A percentile compares a stretch with the other conserved stretches of the same genome.
Evolutionary conservation across 2,888 invertebrate genomes (phyloP).

Genomic region (Sicus ferrugineus): DNA sequence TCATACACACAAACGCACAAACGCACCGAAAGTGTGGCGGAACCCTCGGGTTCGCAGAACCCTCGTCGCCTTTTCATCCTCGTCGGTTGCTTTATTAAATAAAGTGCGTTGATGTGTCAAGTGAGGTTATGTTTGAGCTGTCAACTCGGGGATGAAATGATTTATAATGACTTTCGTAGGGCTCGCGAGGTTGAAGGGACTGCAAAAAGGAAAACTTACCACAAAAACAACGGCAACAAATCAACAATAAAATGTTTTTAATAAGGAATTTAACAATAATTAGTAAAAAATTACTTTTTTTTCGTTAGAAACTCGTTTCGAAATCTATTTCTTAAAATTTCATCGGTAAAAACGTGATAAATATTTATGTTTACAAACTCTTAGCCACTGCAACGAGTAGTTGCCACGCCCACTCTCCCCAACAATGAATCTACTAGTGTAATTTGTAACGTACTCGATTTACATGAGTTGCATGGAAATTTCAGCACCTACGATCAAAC

Average conservation of each 20-base stretch:
- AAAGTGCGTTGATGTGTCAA: slow-evolving; percentile 45
- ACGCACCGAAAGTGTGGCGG: neutral
- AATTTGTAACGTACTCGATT: no score
- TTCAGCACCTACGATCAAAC: no score
- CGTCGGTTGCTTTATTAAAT: slow-evolving; percentile 19
- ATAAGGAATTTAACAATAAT: no score
- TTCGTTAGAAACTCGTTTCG: neutral
- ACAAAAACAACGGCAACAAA: neutral
- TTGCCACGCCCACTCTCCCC: no score
- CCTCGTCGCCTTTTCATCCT: neutral
- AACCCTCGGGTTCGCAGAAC: neutral
- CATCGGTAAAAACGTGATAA: neutral
- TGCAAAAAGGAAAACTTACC: neutral
- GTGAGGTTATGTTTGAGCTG: slow-evolving; percentile 49
- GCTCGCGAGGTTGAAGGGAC: neutral
- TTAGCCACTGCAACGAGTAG: no score
- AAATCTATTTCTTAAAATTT: neutral
- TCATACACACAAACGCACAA: neutral
- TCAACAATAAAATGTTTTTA: neutral
- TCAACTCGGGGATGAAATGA: slow-evolving; percentile 23
- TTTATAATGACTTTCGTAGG: neutral
- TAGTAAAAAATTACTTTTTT: neutral
- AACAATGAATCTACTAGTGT: no score
- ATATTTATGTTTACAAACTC: no score
- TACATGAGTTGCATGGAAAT: no score